A percentile compares a stretch with the other conserved stretches of the same genome.
Conservation (phyloP, 2,888 invertebrate species). For the Andricus curvator region DNA sequence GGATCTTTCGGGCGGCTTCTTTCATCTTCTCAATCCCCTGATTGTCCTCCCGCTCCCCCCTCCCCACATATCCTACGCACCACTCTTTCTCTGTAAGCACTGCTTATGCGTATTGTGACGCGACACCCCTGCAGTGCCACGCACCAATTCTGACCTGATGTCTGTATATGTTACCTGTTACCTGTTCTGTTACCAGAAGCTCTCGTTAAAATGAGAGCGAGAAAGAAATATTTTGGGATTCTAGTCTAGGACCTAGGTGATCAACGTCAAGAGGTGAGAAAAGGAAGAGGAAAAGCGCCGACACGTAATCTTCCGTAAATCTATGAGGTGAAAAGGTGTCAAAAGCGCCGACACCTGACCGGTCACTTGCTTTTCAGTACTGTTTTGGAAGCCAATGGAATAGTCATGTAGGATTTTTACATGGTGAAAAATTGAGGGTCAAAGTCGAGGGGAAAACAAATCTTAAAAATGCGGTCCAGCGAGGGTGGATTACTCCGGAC, state of each 20-base stretch:
- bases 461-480: too few species aligned
- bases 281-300: constrained; percentile 41
- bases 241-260: constrained; percentile 30
- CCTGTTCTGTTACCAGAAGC: constrained; percentile 20
- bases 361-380: constrained; percentile 48
- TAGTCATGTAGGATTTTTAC: neutral
- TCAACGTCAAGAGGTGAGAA: constrained; percentile 42
- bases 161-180: constrained; percentile 7
- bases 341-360: constrained; percentile 68
- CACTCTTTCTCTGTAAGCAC: constrained; percentile 51
- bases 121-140: constrained; percentile 59
- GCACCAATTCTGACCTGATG: constrained; percentile 39
- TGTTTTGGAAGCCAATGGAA: neutral
- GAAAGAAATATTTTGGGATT: neutral
- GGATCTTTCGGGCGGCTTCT: constrained; percentile 73
- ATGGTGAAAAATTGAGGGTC: too few species aligned
- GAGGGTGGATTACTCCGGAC: too few species aligned
- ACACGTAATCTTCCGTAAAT: constrained; percentile 44
- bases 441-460: too few species aligned
- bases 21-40: constrained; percentile 72
- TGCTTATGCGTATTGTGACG: constrained; percentile 59
- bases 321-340: constrained; percentile 58
- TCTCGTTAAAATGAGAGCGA: constrained; percentile 4
- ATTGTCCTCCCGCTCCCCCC: constrained; percentile 43
- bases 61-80: constrained; percentile 46